Conservation (phyloP, 2,888 invertebrate genomes). For the Pseudeuparius sepicola region DNA sequence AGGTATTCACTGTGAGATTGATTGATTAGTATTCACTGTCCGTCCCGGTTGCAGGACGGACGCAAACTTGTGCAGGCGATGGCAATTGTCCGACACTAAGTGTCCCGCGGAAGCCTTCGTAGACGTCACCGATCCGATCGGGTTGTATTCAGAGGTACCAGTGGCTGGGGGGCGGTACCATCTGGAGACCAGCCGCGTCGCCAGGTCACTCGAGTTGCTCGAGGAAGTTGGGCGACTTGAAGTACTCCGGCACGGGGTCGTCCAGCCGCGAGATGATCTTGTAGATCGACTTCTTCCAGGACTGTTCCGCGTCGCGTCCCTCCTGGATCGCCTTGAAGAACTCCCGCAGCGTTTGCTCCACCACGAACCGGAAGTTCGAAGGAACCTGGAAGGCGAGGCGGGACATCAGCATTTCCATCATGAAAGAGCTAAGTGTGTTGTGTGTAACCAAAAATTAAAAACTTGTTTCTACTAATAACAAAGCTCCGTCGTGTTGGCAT, state of each 20-base stretch:
- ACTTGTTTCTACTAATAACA: too few relatives aligned
- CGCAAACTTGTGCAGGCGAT: too few relatives aligned
- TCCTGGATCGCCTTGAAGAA: conserved; percentile 97
- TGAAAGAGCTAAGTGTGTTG: too few relatives aligned
- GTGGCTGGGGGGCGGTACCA: conserved; percentile 8
- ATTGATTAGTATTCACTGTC: conserved; percentile 38
- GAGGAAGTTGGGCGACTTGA: conserved; percentile 99
- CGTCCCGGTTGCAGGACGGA: too few relatives aligned
- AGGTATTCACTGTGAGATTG: conserved; percentile 39
- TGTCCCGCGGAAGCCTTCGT: conserved; percentile 36
- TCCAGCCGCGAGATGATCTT: conserved; percentile 99
- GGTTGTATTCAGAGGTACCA: conserved; percentile 31
- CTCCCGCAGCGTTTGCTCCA: conserved; percentile 95
- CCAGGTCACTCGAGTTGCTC: conserved; percentile 85
- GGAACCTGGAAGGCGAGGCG: conserved; percentile 91
- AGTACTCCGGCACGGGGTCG: conserved; percentile 98
- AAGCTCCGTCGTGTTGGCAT: too few relatives aligned
- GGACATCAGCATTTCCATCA: too few relatives aligned
- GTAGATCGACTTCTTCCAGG: conserved; percentile 99
- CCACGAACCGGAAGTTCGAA: conserved; percentile 90
- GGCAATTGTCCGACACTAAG: too few relatives aligned
- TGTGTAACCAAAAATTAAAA: too few relatives aligned
- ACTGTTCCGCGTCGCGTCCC: conserved; percentile 95
- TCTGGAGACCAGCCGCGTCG: conserved; percentile 19
- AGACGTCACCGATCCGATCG: conserved; percentile 38